Evolutionary conservation across 2,797 vertebrate genomes (phyloP), one percentile per base, ranked within the genome.

Genomic region (Capromys pilorides): DNA sequence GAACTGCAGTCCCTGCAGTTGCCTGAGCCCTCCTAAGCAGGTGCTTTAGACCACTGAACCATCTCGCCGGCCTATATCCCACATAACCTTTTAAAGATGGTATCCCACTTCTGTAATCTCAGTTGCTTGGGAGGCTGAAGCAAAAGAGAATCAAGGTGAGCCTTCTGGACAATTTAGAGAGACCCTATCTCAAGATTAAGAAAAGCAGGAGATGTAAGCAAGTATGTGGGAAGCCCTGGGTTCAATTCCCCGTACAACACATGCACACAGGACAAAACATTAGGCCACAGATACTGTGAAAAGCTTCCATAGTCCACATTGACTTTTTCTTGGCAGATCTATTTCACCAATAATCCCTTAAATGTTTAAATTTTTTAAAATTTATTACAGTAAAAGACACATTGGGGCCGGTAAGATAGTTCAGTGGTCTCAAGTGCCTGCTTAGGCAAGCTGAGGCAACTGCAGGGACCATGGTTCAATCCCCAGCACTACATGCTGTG

Each of bases 331-430:
- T 96, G 41, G 41, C 62, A 67, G 6, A 80, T 95, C 41, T 83
- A 1, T 93, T 87, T 87, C 86, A n/a, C 92, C 81, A 71, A 78
- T 54, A 78, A 57, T 90, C 26, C 89, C 75, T 86, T 81, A 19
- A 73, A 73, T 41, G 36, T 73, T 73, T 41, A 41, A 73, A 24
- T 22, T 73, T 71, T 73, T 24, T 11, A 13, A 13, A 54, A 54
- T 54, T 12, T 54, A 54, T 54, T 54, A 54, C 51, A 54, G 51
- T 54, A 54, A 54, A 54, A 54, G 51, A 54, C 51, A 54, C 49
- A n/a, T n/a, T 45, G 4, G 45, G 45, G 45, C 45, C 45, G 45
- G 45, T 45, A 45, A 45, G 45, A 45, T 45, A 45, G 45, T 8
- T 45, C 45, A 45, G 45, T 8, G 45, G 45, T 45, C 45, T 8